Conservation (phyloP, 2,888 invertebrate genomes). For the Microchrysa polita region DNA sequence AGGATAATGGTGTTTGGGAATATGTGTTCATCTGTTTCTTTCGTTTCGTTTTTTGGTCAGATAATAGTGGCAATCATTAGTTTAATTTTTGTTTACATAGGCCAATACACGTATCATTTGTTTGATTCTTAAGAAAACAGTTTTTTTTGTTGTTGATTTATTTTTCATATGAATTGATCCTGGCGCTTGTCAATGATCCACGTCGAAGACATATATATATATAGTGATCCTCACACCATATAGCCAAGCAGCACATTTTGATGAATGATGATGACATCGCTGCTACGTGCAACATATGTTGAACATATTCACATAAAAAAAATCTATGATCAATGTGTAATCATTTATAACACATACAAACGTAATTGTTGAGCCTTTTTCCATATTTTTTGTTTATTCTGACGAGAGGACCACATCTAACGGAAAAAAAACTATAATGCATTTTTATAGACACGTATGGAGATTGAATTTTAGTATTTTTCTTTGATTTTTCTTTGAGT, state of each 20-base stretch:
- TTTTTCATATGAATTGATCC: constrained; percentile 13
- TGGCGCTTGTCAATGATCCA: constrained; percentile 11
- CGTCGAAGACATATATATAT: too few species aligned
- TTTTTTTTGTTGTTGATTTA: constrained; percentile 39
- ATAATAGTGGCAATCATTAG: constrained; percentile 40
- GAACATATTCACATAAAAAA: constrained; percentile 36
- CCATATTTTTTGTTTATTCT: constrained; percentile 31
- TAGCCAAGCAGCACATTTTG: too few species aligned
- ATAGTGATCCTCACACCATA: too few species aligned
- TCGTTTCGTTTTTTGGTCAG: too few species aligned
- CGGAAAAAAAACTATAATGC: constrained; percentile 10
- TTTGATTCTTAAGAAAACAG: too few species aligned
- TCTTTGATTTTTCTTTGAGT: too few species aligned
- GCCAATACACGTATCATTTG: constrained; percentile 10
- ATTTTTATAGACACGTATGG: constrained; percentile 1
- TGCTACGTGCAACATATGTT: constrained; percentile 28
- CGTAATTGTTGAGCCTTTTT: too few species aligned
- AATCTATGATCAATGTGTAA: constrained; percentile 35
- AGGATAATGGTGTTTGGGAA: constrained; percentile 11
- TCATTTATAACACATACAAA: constrained; percentile 23
- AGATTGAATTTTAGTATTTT: too few species aligned
- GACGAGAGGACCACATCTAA: constrained; percentile 18
- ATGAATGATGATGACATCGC: constrained; percentile 34
- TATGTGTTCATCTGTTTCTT: not conserved
- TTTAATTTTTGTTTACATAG: constrained; percentile 43